These are phyloP conservation scores for Scleropages formosus DNA, from an alignment of 2,797 vertebrate genomes.

Conservation along the genomic window DNA sequence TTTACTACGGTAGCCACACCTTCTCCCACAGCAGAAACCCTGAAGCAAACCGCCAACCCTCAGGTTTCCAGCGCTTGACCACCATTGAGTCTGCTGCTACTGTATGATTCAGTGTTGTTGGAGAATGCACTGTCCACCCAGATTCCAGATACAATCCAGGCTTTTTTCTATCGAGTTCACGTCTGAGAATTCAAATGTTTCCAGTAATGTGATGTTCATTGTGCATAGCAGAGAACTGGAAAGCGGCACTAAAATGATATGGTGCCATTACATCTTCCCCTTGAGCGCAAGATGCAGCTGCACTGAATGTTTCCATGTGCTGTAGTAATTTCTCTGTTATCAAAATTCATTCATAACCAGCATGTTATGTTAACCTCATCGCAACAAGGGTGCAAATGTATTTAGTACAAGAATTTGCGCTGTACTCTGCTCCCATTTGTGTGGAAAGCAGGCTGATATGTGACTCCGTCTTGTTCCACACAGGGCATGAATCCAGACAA, in stretches of 20 bases:
- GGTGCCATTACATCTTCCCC: not conserved
- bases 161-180: not conserved
- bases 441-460: slow-evolving; percentile 11
- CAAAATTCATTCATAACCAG: slow-evolving; percentile 13
- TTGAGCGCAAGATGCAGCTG: too few relatives aligned
- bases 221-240: not conserved
- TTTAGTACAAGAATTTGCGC: slow-evolving; percentile 17
- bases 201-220: not conserved
- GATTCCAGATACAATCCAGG: not conserved
- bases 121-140: not conserved
- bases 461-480: not conserved
- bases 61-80: too few relatives aligned
- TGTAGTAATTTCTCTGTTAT: slow-evolving; percentile 23
- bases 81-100: too few relatives aligned
- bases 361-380: not conserved
- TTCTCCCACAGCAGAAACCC: too few relatives aligned
- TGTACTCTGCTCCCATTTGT: not conserved
- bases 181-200: not conserved
- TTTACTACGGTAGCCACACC: too few relatives aligned
- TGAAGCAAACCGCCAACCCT: too few relatives aligned
- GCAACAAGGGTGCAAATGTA: slow-evolving; percentile 2
- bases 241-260: not conserved
- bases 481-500: slow-evolving; percentile 9
- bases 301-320: not conserved
- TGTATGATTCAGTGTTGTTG: not conserved